Base-by-base conservation (phyloP, 2,888 invertebrate species). In the Taphrorychus bicolor region DNA sequence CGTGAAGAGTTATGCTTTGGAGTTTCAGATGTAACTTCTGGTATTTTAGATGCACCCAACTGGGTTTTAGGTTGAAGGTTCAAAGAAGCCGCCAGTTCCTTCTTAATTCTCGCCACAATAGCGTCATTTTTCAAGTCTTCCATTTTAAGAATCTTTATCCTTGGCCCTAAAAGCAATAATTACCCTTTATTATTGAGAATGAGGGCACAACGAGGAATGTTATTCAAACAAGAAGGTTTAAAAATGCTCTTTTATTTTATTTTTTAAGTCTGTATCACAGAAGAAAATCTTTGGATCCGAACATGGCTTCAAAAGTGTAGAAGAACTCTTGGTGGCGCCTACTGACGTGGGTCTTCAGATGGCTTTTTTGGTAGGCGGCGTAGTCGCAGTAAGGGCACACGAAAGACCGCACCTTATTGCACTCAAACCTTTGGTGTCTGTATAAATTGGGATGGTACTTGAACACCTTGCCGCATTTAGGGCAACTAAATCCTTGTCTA, bases 301-400 rank as follows among this genome's bases (percentile, higher is more conserved):
- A 66, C 60, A 66, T 48, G n/a, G 59, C 49, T 18, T 60, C 56
- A 24, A 66, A 66, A 1, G 59, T 41, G 14, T 17, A 56, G 32
- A 53, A 65, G 19, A 59, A 59, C 17, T 65, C 64, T 11, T 52
- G 59, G 17, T 68, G 76, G 65, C 70, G 69, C 45, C 73, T 56
- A 23, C 56, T 48, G 11, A 73, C 62, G 49, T 76, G 76, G 0
- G 71, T 71, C 49, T 71, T 74, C 18, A 77, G 56, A 57, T 77
- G 75, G 17, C 68, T 69, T 58, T 76, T 77, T 58, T 74, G 74
- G 24, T 65, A 72, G 3, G 70, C 71, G 1, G 71, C 71, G 84
- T 90, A 89, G 74, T 86, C 79, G 84, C 92, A 92, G 81, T 88
- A 86, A 52, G 89, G 89, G 76, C 92, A 92, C 82, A 85, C 87